Conservation (phyloP, 2,113 vertebrate species). For the Atherinomorus stipes region DNA sequence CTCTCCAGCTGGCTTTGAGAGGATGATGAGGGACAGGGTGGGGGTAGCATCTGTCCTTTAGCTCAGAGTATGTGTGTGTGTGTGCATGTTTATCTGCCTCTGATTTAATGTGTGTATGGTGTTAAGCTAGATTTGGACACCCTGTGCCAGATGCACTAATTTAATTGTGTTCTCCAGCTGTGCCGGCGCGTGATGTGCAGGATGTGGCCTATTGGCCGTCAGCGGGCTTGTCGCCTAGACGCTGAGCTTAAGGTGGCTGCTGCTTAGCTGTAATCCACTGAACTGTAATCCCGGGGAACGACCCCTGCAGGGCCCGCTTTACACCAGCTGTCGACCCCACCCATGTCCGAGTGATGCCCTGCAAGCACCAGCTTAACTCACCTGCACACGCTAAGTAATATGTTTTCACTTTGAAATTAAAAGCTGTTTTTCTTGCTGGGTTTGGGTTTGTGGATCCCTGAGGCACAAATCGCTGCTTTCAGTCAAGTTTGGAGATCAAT, state of each 20-base stretch:
- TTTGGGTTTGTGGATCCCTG: background rate
- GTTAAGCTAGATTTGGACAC: slow-evolving; percentile 43
- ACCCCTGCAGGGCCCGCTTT: slow-evolving; percentile 42
- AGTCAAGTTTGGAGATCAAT: slow-evolving; percentile 1
- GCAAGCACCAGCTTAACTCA: slow-evolving; percentile 30
- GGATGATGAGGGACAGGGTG: slow-evolving; percentile 34
- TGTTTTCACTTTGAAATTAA: background rate
- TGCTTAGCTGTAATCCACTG: slow-evolving; percentile 67
- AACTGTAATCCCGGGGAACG: slow-evolving; percentile 62
- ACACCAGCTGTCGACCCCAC: slow-evolving; percentile 38
- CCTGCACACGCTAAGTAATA: slow-evolving; percentile 16
- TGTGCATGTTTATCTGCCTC: slow-evolving; percentile 31
- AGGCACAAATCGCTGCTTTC: slow-evolving; percentile 19
- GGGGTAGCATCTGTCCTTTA: slow-evolving; percentile 60
- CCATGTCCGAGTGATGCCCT: slow-evolving; percentile 28
- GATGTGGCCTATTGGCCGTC: slow-evolving; percentile 15
- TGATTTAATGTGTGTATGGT: slow-evolving; percentile 47
- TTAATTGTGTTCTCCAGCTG: slow-evolving; percentile 71
- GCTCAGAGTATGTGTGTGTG: slow-evolving; percentile 6
- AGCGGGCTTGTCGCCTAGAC: slow-evolving; percentile 31
- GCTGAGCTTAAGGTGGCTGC: slow-evolving; percentile 55
- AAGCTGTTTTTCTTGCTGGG: background rate
- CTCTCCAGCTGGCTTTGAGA: slow-evolving; percentile 67
- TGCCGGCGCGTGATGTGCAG: slow-evolving; percentile 26
- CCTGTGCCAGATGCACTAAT: slow-evolving; percentile 62